Evolutionary conservation across 1,140 invertebrate genomes (phyloP), one percentile per base, ranked within the genome.

Genomic region (Drosophila chauvacae): DNA sequence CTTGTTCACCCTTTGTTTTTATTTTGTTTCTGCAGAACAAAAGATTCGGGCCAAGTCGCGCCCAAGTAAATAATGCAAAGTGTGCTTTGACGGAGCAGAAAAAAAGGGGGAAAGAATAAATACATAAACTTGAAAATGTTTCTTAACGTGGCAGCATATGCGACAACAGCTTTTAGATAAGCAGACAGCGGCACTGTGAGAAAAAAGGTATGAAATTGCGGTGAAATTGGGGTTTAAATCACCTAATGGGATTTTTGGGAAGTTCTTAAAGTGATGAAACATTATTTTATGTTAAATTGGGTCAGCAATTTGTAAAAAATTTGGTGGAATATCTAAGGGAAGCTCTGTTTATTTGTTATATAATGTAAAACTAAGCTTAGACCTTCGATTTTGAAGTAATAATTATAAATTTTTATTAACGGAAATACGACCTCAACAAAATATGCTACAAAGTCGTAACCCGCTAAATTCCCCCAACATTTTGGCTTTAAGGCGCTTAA

Each of bases 51-150:
- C 37, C 68, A 73, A 72, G 68, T 72, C 55, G 39, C 55, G 47
- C 5, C 35, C 45, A 42, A 72, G 70, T 72, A 73, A 72, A 73
- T 73, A 73, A 73, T 51, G 68, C 68, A 60, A 60, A 72, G 56
- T 37, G 20, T 65, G 26, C 28, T 56, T 56, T 16, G 23, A 33
- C 48, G 41, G 14, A n/a, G 37, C 33, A 30, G 5, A 11, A 41
- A 39, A 39, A 55, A 70, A 18, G 23, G 37, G 23, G 13, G 5
- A 28, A 26, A 48, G 68, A 73, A 60, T 60, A 72, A 73, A 72
- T 73, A 73, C 45, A 73, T 72, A 72, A 73, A 72, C 70, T 73
- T 72, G 53, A 51, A 73, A 72, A 72, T 51, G 66, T 51, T 71
- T 58, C 11, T 72, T 44, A 20, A 23, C 69, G 66, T 20, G 66